Percentiles rank a stretch among this genome's conserved stretches.
Evolutionary conservation across 64 coral and sea anemone genomes (phyloP).

Genomic region (Montipora capricornis): DNA sequence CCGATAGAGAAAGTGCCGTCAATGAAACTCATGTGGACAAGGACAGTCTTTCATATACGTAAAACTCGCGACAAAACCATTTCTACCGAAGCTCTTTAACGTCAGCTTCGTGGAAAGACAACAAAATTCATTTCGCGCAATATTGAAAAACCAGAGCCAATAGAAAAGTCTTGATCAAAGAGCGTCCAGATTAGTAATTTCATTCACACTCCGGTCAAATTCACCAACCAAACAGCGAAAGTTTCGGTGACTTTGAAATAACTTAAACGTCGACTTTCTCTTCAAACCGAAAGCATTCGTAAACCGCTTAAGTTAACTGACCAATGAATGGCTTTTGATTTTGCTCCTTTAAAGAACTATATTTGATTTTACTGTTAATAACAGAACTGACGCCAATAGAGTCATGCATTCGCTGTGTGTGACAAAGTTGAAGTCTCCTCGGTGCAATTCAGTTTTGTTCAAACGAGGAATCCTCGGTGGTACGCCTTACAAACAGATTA

Average conservation of each 20-base stretch:
- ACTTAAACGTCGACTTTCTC: background rate
- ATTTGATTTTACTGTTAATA: background rate
- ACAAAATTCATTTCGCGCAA: background rate
- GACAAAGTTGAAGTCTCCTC: background rate
- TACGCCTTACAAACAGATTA: background rate
- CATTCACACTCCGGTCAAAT: background rate
- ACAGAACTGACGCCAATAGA: background rate
- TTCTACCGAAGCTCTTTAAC: background rate
- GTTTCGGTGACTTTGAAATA: background rate
- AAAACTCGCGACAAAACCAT: background rate
- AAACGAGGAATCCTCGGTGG: background rate
- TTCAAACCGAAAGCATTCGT: background rate
- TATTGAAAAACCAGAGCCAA: background rate
- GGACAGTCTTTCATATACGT: background rate
- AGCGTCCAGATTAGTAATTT: background rate
- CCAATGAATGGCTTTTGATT: background rate
- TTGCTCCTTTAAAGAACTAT: background rate
- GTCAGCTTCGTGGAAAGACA: background rate
- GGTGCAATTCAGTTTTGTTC: background rate
- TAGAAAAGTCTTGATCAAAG: background rate
- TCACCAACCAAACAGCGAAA: background rate
- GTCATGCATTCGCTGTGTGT: background rate
- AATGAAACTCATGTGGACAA: conserved; percentile 37
- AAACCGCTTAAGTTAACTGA: background rate
- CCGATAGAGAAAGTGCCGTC: background rate